These are phyloP conservation scores for Bradypus variegatus DNA, from an alignment of 2,797 vertebrate genomes.

Conservation along the genomic window DNA sequence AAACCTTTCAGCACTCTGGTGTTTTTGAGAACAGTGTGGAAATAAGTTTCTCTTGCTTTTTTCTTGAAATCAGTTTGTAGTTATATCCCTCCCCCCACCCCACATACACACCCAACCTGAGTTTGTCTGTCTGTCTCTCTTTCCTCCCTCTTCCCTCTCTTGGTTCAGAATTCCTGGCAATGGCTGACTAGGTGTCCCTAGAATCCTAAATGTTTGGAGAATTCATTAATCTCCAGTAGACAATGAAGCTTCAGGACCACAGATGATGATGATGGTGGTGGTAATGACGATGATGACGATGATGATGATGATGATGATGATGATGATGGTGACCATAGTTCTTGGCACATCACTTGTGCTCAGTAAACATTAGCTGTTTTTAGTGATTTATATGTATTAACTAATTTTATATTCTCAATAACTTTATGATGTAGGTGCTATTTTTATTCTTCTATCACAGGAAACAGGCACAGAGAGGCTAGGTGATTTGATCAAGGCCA, in stretches of 20 bases:
- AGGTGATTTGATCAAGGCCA: background rate
- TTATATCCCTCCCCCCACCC: background rate
- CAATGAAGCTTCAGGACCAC: background rate
- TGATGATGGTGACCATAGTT: no score
- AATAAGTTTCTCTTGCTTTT: background rate
- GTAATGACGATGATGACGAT: background rate
- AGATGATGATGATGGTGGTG: background rate
- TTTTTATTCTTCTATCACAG: background rate
- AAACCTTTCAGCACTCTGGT: background rate
- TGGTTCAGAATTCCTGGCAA: background rate
- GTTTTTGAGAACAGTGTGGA: background rate
- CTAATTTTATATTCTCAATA: background rate
- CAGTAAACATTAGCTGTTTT: background rate
- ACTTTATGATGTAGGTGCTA: background rate
- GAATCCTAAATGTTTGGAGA: background rate
- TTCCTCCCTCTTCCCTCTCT: background rate
- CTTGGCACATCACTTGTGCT: no score
- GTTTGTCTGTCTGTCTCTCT: background rate
- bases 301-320: background rate
- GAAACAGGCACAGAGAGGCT: background rate
- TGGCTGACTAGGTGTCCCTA: background rate
- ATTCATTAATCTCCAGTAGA: background rate
- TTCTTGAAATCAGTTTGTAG: conserved; percentile 3
- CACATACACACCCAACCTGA: background rate
- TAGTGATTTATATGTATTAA: background rate